Conservation (phyloP, 2,113 vertebrate genomes). For the Rallus limicola region DNA sequence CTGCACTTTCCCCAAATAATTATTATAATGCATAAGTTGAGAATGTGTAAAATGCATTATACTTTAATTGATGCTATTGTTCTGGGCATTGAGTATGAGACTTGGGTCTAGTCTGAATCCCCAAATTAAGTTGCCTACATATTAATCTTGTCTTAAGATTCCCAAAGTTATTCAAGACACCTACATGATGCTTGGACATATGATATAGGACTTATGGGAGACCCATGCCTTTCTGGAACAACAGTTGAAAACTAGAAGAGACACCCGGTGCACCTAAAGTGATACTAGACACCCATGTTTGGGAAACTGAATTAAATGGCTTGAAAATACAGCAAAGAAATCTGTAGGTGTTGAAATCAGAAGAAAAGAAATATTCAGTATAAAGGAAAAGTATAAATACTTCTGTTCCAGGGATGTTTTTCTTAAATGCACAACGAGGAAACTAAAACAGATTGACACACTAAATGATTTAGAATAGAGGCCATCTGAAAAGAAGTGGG, state of each 20-base stretch:
- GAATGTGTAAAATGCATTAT: background rate
- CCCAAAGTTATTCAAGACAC: background rate
- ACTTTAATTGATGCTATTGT: background rate
- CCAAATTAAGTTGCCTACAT: background rate
- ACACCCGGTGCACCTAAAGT: background rate
- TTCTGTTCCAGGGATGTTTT: background rate
- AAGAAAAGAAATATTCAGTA: background rate
- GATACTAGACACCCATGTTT: background rate
- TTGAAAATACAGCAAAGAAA: background rate
- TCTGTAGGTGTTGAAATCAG: background rate
- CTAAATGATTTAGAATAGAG: background rate
- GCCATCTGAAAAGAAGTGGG: background rate
- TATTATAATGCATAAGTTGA: background rate
- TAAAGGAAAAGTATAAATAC: background rate
- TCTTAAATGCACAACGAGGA: background rate
- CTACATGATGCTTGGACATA: too few species aligned
- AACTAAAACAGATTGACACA: background rate
- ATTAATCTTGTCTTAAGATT: background rate
- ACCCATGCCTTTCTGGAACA: background rate
- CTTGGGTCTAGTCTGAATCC: background rate
- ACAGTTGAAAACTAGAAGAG: background rate
- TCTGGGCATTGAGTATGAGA: background rate
- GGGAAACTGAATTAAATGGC: background rate
- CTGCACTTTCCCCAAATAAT: background rate
- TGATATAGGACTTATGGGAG: background rate